Conservation (phyloP, 2,888 invertebrate species). For the Tiliacea citrago region DNA sequence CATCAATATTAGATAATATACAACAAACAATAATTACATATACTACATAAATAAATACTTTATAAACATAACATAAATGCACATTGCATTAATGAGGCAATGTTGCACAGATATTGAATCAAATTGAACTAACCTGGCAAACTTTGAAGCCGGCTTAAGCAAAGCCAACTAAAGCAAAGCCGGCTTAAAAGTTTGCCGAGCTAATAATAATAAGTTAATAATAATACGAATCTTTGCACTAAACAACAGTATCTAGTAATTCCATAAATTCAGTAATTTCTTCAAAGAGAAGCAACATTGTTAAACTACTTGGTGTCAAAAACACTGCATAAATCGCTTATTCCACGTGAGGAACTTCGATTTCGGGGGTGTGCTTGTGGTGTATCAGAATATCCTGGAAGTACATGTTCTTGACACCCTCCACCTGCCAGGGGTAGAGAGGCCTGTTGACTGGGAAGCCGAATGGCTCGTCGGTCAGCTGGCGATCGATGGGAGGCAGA, state of each 20-base stretch:
- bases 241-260: neutral
- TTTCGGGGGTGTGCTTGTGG: conserved; percentile 87
- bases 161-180: no score
- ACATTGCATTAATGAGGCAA: conserved; percentile 22
- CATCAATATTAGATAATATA: conserved; percentile 21
- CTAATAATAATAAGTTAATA: no score
- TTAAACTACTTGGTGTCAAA: conserved; percentile 19
- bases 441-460: conserved; percentile 91
- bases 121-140: neutral
- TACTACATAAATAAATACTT: conserved; percentile 43
- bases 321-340: conserved; percentile 37
- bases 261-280: neutral
- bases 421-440: conserved; percentile 79
- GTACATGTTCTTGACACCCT: conserved; percentile 85
- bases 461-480: conserved; percentile 86
- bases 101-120: conserved; percentile 1
- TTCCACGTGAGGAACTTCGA: conserved; percentile 73
- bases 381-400: conserved; percentile 88
- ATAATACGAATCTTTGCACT: neutral
- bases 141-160: neutral
- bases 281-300: neutral
- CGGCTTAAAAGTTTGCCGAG: no score
- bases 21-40: conserved; percentile 40
- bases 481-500: conserved; percentile 84
- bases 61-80: conserved; percentile 18